A percentile compares a stretch with the other conserved stretches of the same genome.
These are phyloP conservation scores for Drosophila prostipennis DNA, from an alignment of 2,888 invertebrate genomes.

Conservation along the genomic window DNA sequence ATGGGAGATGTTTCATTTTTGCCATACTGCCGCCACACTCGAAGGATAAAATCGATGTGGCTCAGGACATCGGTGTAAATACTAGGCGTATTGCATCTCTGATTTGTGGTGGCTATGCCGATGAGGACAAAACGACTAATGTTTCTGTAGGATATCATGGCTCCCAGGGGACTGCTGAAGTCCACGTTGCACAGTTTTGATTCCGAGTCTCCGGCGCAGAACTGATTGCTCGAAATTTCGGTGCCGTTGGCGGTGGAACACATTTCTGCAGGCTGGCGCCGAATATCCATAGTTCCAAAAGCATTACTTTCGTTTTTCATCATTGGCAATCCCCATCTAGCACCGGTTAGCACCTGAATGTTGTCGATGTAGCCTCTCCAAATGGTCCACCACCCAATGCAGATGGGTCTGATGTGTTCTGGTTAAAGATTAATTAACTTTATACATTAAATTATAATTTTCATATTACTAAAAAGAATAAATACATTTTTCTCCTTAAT, in stretches of 20 bases:
- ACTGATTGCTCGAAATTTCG: neutral
- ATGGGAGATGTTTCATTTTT: neutral
- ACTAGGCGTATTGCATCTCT: neutral
- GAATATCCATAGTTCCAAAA: neutral
- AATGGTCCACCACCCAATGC: constrained; percentile 1
- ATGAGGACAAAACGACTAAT: neutral
- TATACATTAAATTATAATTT: no score
- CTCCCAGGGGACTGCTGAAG: neutral
- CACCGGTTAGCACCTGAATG: neutral
- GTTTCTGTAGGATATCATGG: neutral
- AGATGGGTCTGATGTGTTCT: constrained; percentile 6
- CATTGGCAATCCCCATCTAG: neutral
- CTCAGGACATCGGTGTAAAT: constrained; percentile 6
- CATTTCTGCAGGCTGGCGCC: neutral
- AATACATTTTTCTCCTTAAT: no score
- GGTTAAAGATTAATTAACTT: neutral
- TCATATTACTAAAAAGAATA: no score
- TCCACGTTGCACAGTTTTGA: neutral
- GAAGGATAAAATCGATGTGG: constrained; percentile 3
- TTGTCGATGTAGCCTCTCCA: neutral
- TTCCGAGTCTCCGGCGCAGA: constrained; percentile 1
- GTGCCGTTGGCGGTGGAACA: neutral
- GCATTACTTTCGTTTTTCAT: neutral
- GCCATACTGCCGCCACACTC: neutral
- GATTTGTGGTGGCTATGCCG: neutral